These are phyloP conservation scores for Rhinogobio ventralis DNA, from an alignment of 2,797 vertebrate genomes.

Conservation along the genomic window DNA sequence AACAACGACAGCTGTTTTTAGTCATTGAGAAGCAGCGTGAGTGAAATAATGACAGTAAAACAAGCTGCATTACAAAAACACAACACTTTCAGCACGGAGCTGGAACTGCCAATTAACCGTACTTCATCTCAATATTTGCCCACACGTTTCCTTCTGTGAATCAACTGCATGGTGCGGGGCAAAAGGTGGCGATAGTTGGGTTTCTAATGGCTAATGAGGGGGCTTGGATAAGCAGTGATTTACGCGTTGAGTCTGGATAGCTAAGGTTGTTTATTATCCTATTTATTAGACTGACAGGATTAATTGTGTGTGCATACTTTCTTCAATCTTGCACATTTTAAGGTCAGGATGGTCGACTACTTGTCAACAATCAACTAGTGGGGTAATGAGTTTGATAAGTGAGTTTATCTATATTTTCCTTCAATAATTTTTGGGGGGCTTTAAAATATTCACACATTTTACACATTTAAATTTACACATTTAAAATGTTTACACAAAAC, in stretches of 20 bases:
- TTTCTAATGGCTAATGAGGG: conserved; percentile 30
- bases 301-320: conserved; percentile 5
- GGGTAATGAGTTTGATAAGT: not conserved
- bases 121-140: conserved; percentile 30
- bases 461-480: not conserved
- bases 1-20: conserved; percentile 9
- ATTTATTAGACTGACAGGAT: conserved; percentile 18
- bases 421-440: not conserved
- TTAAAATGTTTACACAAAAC: not conserved
- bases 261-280: conserved; percentile 3
- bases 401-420: not conserved
- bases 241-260: not conserved
- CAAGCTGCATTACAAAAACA: conserved; percentile 2
- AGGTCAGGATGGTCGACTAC: not conserved
- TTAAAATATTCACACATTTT: not conserved
- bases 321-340: not conserved
- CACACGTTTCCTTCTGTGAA: not conserved
- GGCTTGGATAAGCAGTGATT: conserved; percentile 12
- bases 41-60: conserved; percentile 15
- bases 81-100: not conserved
- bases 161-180: not conserved
- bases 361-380: not conserved
- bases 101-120: conserved; percentile 18
- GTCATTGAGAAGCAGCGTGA: not conserved
- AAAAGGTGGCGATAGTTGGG: not conserved